Base-by-base conservation (phyloP, 1,140 invertebrate species). In the Drosophila lacteicornis region DNA sequence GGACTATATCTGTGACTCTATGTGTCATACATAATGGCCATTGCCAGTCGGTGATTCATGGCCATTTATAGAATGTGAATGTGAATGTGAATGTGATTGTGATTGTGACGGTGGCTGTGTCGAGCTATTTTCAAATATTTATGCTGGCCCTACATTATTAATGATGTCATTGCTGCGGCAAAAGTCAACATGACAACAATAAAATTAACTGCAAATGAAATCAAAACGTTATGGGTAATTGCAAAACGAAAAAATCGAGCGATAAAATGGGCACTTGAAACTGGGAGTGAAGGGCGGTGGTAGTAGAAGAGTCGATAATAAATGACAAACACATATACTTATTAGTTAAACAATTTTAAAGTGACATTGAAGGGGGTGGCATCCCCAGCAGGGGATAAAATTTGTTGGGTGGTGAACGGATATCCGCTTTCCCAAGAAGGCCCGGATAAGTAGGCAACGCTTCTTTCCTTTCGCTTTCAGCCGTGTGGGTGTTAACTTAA, bases 181-280 rank as follows among this genome's bases (percentile, higher is more conserved):
- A 84, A 78, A 87, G 80, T 80, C 77, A 87, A 88, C 73, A 88
- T 80, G 78, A 78, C 73, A 84, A 59, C 50, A 82, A 57, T 58
- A 61, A 68, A 79, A 67, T 82, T 42, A 83, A 80, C 61, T 47
- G 76, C 43, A 45, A 73, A 76, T 76, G 19, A 86, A 86, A 82
- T 65, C 75, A 78, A 66, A 86, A 61, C 51, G 58, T 51, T 46
- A 46, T 70, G 73, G 60, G 13, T 67, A 69, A 79, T 82, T 53
- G 53, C 36, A 66, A 62, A 71, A 63, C 68, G 67, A 47, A 65
- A 82, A 65, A 49, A 67, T 46, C 27, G 15, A 51, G 55, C 43
- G 8, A 56, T 78, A 61, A 70, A 60, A 60, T 49, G 62, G 40
- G 76, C 56, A 49, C 60, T 75, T 57, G 19, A 42, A 47, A 62